Evolutionary conservation across 2,888 invertebrate species (phyloP).

Genomic region (Ichneumoninae sp.): DNA sequence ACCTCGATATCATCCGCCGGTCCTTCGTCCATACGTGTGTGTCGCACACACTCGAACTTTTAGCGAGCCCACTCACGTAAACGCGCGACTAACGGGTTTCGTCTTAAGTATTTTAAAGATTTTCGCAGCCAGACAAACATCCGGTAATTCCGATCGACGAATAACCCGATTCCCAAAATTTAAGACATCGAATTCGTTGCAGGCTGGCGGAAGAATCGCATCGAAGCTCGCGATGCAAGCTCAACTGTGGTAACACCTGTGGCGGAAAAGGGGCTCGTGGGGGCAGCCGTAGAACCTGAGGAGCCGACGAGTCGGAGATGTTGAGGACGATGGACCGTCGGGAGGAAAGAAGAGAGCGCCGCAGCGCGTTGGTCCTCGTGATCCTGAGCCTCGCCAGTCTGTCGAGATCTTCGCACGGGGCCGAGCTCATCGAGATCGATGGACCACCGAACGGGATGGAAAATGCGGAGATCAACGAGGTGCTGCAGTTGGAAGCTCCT

Average conservation of each 20-base stretch:
- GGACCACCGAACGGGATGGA: slow-evolving; percentile 69
- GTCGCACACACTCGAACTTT: background rate
- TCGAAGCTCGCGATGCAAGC: slow-evolving; percentile 61
- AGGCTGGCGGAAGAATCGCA: slow-evolving; percentile 52
- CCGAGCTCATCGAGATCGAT: slow-evolving; percentile 72
- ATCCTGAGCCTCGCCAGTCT: slow-evolving; percentile 72
- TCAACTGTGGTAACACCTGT: slow-evolving; percentile 49
- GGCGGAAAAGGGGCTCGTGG: slow-evolving; percentile 44
- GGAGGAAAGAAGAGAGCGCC: slow-evolving; percentile 21
- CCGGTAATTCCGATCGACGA: background rate
- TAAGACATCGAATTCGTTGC: background rate
- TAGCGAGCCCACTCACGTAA: background rate
- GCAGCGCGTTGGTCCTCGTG: slow-evolving; percentile 62
- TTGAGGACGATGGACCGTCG: slow-evolving; percentile 62
- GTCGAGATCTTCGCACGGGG: slow-evolving; percentile 63
- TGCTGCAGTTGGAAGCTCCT: slow-evolving; percentile 67
- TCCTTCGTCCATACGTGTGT: background rate
- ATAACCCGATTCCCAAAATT: background rate
- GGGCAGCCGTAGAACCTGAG: slow-evolving; percentile 14
- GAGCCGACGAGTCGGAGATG: slow-evolving; percentile 54
- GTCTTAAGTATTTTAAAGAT: background rate
- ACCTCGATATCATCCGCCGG: slow-evolving; percentile 22
- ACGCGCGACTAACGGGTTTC: background rate
- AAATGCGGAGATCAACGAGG: slow-evolving; percentile 58
- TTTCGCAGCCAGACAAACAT: background rate